Conservation (phyloP, 2,888 invertebrate genomes). For the Mesoligia furuncula region DNA sequence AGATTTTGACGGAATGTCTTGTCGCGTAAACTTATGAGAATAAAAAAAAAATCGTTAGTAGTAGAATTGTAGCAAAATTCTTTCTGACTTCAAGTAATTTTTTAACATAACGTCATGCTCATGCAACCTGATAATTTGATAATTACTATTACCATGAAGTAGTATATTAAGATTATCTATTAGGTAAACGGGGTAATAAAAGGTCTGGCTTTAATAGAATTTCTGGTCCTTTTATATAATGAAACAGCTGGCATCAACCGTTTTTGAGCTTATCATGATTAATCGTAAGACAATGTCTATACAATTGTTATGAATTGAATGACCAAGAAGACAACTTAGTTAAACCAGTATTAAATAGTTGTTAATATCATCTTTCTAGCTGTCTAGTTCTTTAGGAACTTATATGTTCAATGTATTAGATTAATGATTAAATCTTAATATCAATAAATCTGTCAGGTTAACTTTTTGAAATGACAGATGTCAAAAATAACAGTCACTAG, state of each 20-base stretch:
- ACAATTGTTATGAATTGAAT: constrained; percentile 6
- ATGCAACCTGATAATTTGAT: neutral
- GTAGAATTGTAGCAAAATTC: neutral
- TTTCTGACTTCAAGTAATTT: neutral
- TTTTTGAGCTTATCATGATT: neutral
- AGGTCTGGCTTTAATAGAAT: neutral
- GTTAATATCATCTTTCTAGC: neutral
- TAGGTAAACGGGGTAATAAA: neutral
- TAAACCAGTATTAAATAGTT: constrained; percentile 45
- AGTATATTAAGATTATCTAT: neutral
- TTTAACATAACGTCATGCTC: neutral
- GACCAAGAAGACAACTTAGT: constrained; percentile 19
- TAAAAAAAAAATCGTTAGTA: neutral
- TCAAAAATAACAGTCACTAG: neutral
- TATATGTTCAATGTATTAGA: neutral
- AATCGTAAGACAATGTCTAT: neutral
- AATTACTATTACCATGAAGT: constrained; percentile 4
- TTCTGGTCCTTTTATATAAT: neutral
- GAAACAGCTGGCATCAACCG: neutral
- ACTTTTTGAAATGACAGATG: constrained; percentile 12
- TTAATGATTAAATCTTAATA: neutral
- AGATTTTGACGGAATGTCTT: constrained; percentile 15
- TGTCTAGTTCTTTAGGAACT: constrained; percentile 19
- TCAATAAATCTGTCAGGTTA: neutral
- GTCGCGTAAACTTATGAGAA: constrained; percentile 8